A percentile compares a stretch with the other conserved stretches of the same genome.
phyloP scores from a whole-genome alignment of 2,797 vertebrate genomes.

The Sternarchorhynchus goeldii region DNA sequence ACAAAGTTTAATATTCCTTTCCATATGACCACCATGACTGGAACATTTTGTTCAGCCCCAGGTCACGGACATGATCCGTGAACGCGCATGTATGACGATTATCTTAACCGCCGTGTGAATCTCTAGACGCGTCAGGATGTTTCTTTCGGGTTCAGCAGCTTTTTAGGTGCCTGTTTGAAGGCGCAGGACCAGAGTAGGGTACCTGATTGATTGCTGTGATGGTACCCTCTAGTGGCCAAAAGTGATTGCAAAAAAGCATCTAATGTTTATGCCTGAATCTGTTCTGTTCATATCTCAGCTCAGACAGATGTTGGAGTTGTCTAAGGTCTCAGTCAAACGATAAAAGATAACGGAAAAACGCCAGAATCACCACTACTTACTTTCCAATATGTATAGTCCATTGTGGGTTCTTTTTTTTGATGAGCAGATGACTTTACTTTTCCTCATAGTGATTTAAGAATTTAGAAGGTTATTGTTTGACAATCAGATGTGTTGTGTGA shows the following conservation, averaged over 20 bases:
- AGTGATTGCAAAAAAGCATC: slow-evolving; percentile 24
- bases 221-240: slow-evolving; percentile 62
- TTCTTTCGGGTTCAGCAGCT: neutral
- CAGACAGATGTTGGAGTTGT: neutral
- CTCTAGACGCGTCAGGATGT: neutral
- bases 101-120: slow-evolving; percentile 1
- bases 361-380: too few relatives aligned
- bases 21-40: slow-evolving; percentile 71
- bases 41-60: slow-evolving; percentile 43
- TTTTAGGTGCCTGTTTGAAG: slow-evolving; percentile 1
- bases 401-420: too few relatives aligned
- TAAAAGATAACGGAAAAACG: too few relatives aligned
- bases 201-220: slow-evolving; percentile 54
- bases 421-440: too few relatives aligned
- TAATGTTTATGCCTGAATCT: neutral
- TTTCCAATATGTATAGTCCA: too few relatives aligned
- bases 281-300: neutral
- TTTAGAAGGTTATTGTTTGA: neutral
- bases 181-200: slow-evolving; percentile 26
- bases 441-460: slow-evolving; percentile 3
- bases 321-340: neutral
- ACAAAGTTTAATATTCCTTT: slow-evolving; percentile 71
- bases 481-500: slow-evolving; percentile 40
- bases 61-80: slow-evolving; percentile 23
- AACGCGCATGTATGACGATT: slow-evolving; percentile 4